Base-by-base conservation (phyloP, 2,888 invertebrate genomes). In the Eupithecia pulchellata region DNA sequence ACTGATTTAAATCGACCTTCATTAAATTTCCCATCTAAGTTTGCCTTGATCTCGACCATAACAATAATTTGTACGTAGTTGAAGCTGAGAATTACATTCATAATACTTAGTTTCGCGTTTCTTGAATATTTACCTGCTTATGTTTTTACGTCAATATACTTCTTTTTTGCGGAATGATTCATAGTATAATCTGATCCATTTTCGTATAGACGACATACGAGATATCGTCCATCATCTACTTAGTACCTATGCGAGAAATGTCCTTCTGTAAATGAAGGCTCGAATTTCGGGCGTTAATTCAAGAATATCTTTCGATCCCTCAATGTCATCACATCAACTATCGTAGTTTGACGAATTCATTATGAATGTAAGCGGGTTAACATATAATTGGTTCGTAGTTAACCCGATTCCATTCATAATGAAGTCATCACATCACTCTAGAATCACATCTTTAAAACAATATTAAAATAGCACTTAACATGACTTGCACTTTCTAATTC, bases 1-100 rank as follows among this genome's bases (percentile, higher is more conserved):
- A 58, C 29, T 55, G 55, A 17, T 58, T 29, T 14, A 29, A 32
- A 32, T 60, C 11, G 60, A 32, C 61, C 61, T 61, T 61, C 61
- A 36, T 61, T 25, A 25, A 32, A 61, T 25, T 34, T 34, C 9
- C 20, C 25, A 47, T 25, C 13, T 25, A 52, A 52, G 1, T 9
- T 34, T 17, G 17, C 60, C 34, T 61, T 32, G 60, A 34, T 34
- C 34, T 25, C 34, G 61, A 25, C 61, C 20, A 4, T n/a, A 6
- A 17, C n/a, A 1, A n/a, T 20, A 32, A 32, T 60, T 30, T 32
- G 60, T 32, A 58, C 30, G n/a, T 17, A 6, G n/a, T 58, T 29
- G 9, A 30, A 30, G n/a, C n/a, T 57, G 30, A 57, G 5, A 27
- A n/a, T 5, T 39, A 36, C 5, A n/a, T 47, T 9, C 2, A 14